Base-by-base conservation (phyloP, 2,113 vertebrate genomes). In the Alouatta palliata region DNA sequence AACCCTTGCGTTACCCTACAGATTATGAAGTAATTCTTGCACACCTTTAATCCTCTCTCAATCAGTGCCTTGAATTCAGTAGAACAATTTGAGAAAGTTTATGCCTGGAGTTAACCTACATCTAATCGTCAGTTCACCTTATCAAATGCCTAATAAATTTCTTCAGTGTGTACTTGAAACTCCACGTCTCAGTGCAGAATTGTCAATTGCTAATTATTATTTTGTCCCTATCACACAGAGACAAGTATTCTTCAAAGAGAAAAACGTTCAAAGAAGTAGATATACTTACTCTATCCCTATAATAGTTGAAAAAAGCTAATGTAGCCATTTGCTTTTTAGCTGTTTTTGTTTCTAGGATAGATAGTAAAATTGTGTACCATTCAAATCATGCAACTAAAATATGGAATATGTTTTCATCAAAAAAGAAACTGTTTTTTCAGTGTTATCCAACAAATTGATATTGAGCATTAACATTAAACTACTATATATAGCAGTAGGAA, bases 11-110 rank as follows among this genome's bases (percentile, higher is more conserved):
- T 92, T 96, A 93, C 37, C n/a, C 35, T 87, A 80, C 30, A 95
- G 76, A 93, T 96, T 95, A 70, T 95, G 92, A 96, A 97, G 75
- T 64, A 93, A 56, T 90, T 90, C n/a, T 95, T 93, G 37, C 56
- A 85, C 10, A 90, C 80, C 61, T 75, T 93, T 97, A 94, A 96
- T 94, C 87, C 75, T 93, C 54, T 92, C 66, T 97, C 84, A 97
- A 96, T 97, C 96, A 92, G 71, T 71, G 64, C 49, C 84, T 95
- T 94, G 79, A 96, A 97, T 97, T 96, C 87, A 94, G 93, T 68
- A 77, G 83, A 97, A 96, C 49, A 97, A 97, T 96, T 97, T 98
- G 70, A 95, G 86, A 94, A 96, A 94, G 93, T 96, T 97, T 97
- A 97, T 93, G 83, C 75, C 90, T 70, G 91, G 91, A 96, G 70